Percentiles rank a stretch among this genome's conserved stretches.
Evolutionary conservation across 2,113 vertebrate genomes (phyloP).

Genomic region (Gymnarchus niloticus): DNA sequence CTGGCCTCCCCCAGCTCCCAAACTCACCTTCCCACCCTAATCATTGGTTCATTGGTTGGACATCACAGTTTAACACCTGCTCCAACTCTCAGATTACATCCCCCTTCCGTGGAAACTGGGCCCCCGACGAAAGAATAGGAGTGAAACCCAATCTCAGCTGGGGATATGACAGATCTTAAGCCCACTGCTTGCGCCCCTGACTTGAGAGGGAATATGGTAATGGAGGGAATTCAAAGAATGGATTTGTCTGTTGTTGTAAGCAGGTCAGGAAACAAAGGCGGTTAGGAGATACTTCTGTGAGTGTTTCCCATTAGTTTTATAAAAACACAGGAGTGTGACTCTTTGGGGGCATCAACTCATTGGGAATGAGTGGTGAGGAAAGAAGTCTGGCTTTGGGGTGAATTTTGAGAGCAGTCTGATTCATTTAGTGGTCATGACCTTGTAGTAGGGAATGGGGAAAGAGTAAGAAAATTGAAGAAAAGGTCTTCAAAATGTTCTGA

Average conservation of each 20-base stretch:
- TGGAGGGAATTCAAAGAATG: slow-evolving; percentile 19
- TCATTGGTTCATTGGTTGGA: not conserved
- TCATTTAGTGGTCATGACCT: not conserved
- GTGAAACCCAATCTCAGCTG: not conserved
- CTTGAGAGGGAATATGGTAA: not conserved
- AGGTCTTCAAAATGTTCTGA: not conserved
- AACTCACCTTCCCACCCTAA: not conserved
- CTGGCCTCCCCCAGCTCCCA: not conserved
- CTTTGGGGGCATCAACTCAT: not conserved
- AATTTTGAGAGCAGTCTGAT: not conserved
- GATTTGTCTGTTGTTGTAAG: slow-evolving; percentile 27
- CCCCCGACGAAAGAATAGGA: not conserved
- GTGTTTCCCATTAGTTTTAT: slow-evolving; percentile 16
- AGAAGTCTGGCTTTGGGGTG: not conserved
- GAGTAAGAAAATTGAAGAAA: not conserved
- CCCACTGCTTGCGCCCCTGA: not conserved
- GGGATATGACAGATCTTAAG: not conserved
- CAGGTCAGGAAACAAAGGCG: not conserved
- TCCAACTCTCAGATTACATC: slow-evolving; percentile 9
- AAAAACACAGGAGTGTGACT: not conserved
- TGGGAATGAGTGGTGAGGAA: too few relatives aligned
- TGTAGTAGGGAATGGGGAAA: not conserved
- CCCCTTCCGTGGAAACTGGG: too few relatives aligned
- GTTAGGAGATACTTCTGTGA: slow-evolving; percentile 21
- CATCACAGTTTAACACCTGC: not conserved